phyloP scores from a whole-genome alignment of 2,888 invertebrate genomes.

The Poecilus cupreus region DNA sequence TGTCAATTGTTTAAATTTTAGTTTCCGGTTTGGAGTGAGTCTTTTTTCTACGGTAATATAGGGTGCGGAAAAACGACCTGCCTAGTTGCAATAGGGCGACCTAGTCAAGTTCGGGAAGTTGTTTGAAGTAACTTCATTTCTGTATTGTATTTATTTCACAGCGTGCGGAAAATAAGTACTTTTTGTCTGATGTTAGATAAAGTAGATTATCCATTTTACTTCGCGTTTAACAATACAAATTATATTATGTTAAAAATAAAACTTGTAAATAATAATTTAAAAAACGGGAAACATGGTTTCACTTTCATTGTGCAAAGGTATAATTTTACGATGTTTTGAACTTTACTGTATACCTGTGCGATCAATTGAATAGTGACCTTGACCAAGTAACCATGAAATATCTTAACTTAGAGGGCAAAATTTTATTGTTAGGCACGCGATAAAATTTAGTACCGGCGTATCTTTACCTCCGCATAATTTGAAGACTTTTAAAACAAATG shows the following conservation, averaged over 20 bases:
- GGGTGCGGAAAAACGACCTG: no score
- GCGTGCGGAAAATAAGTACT: no score
- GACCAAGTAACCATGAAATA: conserved; percentile 29
- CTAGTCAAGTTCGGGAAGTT: no score
- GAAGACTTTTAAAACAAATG: neutral
- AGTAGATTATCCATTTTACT: no score
- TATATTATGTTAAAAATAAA: neutral
- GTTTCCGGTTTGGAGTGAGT: no score
- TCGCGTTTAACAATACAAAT: neutral
- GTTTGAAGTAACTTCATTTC: no score
- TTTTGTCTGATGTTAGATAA: no score
- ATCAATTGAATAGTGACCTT: conserved; percentile 47
- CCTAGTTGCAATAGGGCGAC: no score
- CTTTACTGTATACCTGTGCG: conserved; percentile 22
- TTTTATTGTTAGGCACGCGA: conserved; percentile 25
- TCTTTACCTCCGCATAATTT: neutral
- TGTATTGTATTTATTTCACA: no score
- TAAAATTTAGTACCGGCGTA: neutral
- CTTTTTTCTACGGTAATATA: no score
- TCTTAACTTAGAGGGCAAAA: neutral
- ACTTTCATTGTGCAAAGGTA: neutral
- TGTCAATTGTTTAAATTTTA: no score
- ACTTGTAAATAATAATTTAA: neutral
- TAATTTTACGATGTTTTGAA: conserved; percentile 1
- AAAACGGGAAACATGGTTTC: neutral